These are phyloP conservation scores for Plebejus anna DNA, from an alignment of 2,888 invertebrate genomes.

Conservation along the genomic window DNA sequence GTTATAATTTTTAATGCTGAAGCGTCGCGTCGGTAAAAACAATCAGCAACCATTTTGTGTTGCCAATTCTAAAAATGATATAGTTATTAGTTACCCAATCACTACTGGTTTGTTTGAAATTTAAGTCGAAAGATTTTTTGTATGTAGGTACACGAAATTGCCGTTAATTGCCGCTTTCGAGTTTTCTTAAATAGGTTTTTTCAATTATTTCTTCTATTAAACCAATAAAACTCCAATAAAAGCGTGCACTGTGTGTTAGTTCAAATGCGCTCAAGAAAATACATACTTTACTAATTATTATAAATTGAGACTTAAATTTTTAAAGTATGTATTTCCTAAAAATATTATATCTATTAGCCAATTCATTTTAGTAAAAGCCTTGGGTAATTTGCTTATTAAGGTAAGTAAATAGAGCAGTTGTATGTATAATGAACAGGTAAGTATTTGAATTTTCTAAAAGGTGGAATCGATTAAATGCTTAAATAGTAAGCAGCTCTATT, in stretches of 20 bases:
- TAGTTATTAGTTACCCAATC: not conserved
- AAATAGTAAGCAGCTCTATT: not conserved
- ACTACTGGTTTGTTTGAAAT: not conserved
- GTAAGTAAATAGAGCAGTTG: not conserved
- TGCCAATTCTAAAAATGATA: not conserved
- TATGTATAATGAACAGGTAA: no score
- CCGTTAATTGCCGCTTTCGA: not conserved
- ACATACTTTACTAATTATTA: not conserved
- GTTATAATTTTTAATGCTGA: not conserved
- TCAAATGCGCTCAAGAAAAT: not conserved
- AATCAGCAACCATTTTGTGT: not conserved
- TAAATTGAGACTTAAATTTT: not conserved
- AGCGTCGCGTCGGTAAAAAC: not conserved
- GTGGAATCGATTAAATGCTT: not conserved
- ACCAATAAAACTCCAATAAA: not conserved
- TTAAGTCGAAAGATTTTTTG: not conserved
- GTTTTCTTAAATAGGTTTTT: not conserved
- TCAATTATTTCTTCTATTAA: not conserved
- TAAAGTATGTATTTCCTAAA: not conserved
- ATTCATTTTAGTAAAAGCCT: not conserved
- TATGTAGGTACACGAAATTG: not conserved
- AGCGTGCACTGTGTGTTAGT: conserved; percentile 24
- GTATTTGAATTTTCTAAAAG: not conserved
- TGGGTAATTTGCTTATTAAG: not conserved
- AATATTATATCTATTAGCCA: not conserved